Evolutionary conservation across 2,888 invertebrate species (phyloP), one percentile per base, ranked within the genome.

Genomic region (Homarus gammarus): DNA sequence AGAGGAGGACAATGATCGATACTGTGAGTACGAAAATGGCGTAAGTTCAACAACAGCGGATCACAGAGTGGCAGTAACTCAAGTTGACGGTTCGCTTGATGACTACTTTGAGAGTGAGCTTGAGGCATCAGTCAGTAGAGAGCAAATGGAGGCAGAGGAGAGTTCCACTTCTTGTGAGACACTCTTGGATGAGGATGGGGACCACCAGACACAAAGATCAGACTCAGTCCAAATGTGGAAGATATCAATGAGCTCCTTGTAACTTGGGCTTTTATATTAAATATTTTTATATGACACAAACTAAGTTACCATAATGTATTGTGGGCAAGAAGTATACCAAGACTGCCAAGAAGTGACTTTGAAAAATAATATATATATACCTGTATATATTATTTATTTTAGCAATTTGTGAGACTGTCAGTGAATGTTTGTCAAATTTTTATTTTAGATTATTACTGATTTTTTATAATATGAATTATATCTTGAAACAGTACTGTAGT

Each of bases 61-160:
- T 22, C 72, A 84, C 33, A 18, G 73, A 38, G n/a, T 84, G n/a
- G 38, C 75, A 12, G 18, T 84, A 1, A 33, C 56, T 22, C 84
- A 84, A 36, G 73, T 84, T 49, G 84, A 84, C 27, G 84, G 84
- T 44, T 40, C 68, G 15, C 38, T 8, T n/a, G 81, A 81, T 40
- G 38, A 38, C 15, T 15, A 12, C 64, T 12, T 44, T 38, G 27
- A 18, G 31, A 64, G 3, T 36, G 27, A n/a, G 15, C 40, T 12
- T 38, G 33, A 36, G 8, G 36, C 8, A 6, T 2, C 27, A 61
- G 33, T 8, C 15, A 15, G 27, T 12, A 27, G 12, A 3, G 6
- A 12, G 8, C 12, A 27, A 15, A 8, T n/a, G 22, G 36, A 5
- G 22, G 27, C 36, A 2, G 22, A 75, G 33, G 44, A 75, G 44